phyloP scores from a whole-genome alignment of 2,888 invertebrate species.

The Hyles lineata region DNA sequence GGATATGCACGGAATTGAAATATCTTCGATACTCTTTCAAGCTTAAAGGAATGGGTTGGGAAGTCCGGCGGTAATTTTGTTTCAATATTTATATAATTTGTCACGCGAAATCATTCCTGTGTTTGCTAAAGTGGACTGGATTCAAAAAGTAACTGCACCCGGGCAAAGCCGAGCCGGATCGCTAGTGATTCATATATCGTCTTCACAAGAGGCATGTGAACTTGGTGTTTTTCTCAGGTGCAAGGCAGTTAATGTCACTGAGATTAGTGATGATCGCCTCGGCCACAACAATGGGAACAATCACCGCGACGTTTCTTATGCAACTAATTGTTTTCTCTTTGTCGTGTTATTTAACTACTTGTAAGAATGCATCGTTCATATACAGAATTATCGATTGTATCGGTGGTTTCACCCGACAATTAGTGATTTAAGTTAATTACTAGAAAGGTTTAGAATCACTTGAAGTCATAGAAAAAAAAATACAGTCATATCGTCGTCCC shows the following conservation, averaged over 20 bases:
- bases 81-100: too few relatives aligned
- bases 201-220: not conserved
- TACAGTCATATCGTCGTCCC: too few relatives aligned
- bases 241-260: not conserved
- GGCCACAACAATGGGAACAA: not conserved
- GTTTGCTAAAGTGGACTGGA: too few relatives aligned
- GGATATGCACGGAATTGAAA: too few relatives aligned
- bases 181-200: too few relatives aligned
- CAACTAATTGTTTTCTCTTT: slow-evolving; percentile 11
- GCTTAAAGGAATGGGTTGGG: too few relatives aligned
- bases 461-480: not conserved
- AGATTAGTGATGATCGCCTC: not conserved
- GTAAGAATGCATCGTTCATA: not conserved
- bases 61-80: too few relatives aligned
- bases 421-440: too few relatives aligned
- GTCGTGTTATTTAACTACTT: not conserved
- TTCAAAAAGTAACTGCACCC: too few relatives aligned
- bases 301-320: not conserved
- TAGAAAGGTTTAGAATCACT: not conserved
- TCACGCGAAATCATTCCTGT: too few relatives aligned
- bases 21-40: too few relatives aligned
- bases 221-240: not conserved
- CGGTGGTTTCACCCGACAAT: not conserved
- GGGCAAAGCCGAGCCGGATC: too few relatives aligned
- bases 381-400: not conserved